These are phyloP conservation scores for Urophycis tenuis DNA, from an alignment of 2,797 vertebrate genomes.

Conservation along the genomic window DNA sequence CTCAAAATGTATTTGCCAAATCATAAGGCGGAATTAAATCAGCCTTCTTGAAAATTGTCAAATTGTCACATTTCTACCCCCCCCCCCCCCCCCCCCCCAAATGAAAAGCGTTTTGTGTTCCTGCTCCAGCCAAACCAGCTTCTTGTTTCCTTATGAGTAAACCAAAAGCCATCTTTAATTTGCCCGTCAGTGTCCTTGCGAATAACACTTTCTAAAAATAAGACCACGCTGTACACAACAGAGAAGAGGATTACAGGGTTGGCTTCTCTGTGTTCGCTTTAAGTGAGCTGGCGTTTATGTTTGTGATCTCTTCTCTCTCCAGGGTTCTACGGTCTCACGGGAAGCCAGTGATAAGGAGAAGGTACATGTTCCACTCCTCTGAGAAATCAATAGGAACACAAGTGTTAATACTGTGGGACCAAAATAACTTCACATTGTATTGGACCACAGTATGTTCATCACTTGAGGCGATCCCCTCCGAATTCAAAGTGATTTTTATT, in stretches of 20 bases:
- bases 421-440: slow-evolving; percentile 43
- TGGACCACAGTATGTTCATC: slow-evolving; percentile 14
- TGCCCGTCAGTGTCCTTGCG: background rate
- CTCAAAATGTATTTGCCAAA: background rate
- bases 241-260: background rate
- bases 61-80: background rate
- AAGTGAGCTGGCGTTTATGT: slow-evolving; percentile 16
- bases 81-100: background rate
- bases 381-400: slow-evolving; percentile 12
- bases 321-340: slow-evolving; percentile 92
- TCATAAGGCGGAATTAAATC: background rate
- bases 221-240: background rate
- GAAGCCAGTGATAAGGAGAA: slow-evolving; percentile 96
- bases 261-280: background rate
- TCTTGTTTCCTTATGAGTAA: background rate
- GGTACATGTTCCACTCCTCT: slow-evolving; percentile 64
- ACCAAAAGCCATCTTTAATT: slow-evolving; percentile 2
- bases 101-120: background rate
- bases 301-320: slow-evolving; percentile 33
- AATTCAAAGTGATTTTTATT: background rate
- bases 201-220: slow-evolving; percentile 8
- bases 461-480: background rate
- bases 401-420: slow-evolving; percentile 31
- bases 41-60: background rate
- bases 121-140: background rate